Conservation (phyloP, 2,888 invertebrate species). For the Rhodophaea formosa region DNA sequence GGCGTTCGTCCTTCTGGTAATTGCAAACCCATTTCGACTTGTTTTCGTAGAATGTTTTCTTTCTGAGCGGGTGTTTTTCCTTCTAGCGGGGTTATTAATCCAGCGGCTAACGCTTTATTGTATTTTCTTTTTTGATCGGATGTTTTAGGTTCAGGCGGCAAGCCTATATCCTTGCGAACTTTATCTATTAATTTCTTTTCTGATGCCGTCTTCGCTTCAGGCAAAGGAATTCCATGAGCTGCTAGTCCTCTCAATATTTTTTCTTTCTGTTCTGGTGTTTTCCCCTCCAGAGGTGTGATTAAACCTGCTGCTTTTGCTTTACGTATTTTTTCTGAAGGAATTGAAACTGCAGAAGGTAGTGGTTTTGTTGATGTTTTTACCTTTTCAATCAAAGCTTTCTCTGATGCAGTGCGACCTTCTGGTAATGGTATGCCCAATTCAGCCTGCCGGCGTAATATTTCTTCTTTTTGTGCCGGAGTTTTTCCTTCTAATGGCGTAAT, state of each 20-base stretch:
- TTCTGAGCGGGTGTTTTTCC: slow-evolving; percentile 22
- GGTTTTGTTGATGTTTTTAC: slow-evolving; percentile 15
- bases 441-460: slow-evolving; percentile 29
- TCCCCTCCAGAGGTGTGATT: slow-evolving; percentile 23
- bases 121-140: slow-evolving; percentile 22
- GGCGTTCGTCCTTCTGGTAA: slow-evolving; percentile 24
- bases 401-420: slow-evolving; percentile 41
- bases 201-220: slow-evolving; percentile 19
- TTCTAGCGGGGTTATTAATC: slow-evolving; percentile 21
- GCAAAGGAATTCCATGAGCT: slow-evolving; percentile 18
- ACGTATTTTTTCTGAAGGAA: slow-evolving; percentile 26
- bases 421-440: slow-evolving; percentile 36
- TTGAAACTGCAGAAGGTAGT: slow-evolving; percentile 16
- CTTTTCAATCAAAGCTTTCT: slow-evolving; percentile 35
- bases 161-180: slow-evolving; percentile 22
- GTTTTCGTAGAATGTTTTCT: slow-evolving; percentile 21
- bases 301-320: slow-evolving; percentile 26
- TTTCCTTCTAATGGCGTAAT: slow-evolving; percentile 40
- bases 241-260: slow-evolving; percentile 22
- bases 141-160: slow-evolving; percentile 26
- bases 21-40: slow-evolving; percentile 17
- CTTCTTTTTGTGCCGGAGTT: slow-evolving; percentile 29
- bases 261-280: slow-evolving; percentile 24
- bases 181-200: slow-evolving; percentile 24
- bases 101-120: slow-evolving; percentile 19